Percentiles rank a stretch among this genome's conserved stretches.
phyloP scores from a whole-genome alignment of 2,797 vertebrate species.

The Chaetodon trifasciatus region DNA sequence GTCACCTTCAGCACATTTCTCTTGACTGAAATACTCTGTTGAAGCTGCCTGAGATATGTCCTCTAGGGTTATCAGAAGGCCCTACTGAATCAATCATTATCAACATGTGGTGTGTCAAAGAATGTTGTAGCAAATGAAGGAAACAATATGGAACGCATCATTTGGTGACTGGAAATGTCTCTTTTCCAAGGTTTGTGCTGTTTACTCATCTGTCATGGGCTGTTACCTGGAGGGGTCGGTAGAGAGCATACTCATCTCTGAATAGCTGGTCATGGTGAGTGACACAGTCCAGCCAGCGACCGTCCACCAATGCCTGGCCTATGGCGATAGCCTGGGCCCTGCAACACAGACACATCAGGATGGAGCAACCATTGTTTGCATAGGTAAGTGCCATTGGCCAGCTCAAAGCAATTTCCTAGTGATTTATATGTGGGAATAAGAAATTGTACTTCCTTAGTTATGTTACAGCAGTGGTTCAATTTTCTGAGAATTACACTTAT shows the following conservation, averaged over 20 bases:
- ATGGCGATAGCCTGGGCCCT: constrained; percentile 98
- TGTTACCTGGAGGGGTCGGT: constrained; percentile 94
- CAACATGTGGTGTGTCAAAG: neutral
- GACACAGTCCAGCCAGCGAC: constrained; percentile 97
- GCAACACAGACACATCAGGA: constrained; percentile 23
- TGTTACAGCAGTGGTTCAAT: neutral
- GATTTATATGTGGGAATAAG: neutral
- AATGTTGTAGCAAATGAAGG: neutral
- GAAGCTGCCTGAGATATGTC: neutral
- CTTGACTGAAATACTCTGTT: neutral
- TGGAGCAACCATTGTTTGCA: neutral
- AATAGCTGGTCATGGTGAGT: constrained; percentile 98
- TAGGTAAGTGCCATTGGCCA: neutral
- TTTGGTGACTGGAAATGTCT: neutral
- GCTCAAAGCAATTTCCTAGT: neutral
- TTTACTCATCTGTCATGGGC: neutral
- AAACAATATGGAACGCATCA: neutral
- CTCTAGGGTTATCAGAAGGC: constrained; percentile 1
- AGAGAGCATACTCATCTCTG: constrained; percentile 97
- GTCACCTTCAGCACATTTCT: constrained; percentile 23
- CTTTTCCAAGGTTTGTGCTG: neutral
- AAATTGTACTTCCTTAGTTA: neutral
- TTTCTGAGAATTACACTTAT: neutral
- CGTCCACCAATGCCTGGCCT: constrained; percentile 96
- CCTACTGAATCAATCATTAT: constrained; percentile 17